Base-by-base conservation (phyloP, 2,888 invertebrate genomes). In the Mythimna impura region DNA sequence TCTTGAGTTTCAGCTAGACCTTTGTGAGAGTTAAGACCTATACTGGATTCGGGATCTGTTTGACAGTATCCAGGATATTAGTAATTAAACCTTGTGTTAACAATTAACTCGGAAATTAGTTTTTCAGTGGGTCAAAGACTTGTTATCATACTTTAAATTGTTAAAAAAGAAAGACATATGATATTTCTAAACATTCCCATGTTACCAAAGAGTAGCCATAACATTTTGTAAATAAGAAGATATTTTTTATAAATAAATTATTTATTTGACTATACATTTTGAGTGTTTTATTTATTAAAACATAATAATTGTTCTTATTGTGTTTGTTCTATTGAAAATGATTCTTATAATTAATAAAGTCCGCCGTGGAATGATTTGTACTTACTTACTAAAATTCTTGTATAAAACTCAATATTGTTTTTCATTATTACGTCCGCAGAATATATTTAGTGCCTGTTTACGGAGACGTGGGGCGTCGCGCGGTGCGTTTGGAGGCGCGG, bases 131-230 rank as follows among this genome's bases (percentile, higher is more conserved):
- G n/a, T n/a, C 6, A n/a, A 36, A 36, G 43, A 36, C 63, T 25
- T 55, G 6, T 43, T n/a, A 47, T 22, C 25, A 0, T 36, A 40
- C 8, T 1, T 36, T 14, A 20, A 36, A 8, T 47, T 47, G 0
- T 68, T 7, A 57, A 9, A 9, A 10, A 22, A 57, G 9, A 6
- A 8, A 25, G 5, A 58, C 25, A 61, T 67, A 10, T n/a, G 12
- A 58, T 34, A 66, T 67, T 68, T 58, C 25, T 12, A 40, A 52
- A 81, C 82, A 88, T 86, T 88, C 86, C 83, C 30, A 55, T 66
- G 60, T 78, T 63, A 76, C 87, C 87, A 87, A 87, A 87, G 85
- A 87, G 73, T 85, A 76, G 40, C 58, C 50, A 68, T 69, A 69
- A 63, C 22, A 66, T 78, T 77, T 77, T 83, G 72, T 81, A 83